Evolutionary conservation across 1,140 invertebrate species (phyloP).

Genomic region (Drosophila mayri): DNA sequence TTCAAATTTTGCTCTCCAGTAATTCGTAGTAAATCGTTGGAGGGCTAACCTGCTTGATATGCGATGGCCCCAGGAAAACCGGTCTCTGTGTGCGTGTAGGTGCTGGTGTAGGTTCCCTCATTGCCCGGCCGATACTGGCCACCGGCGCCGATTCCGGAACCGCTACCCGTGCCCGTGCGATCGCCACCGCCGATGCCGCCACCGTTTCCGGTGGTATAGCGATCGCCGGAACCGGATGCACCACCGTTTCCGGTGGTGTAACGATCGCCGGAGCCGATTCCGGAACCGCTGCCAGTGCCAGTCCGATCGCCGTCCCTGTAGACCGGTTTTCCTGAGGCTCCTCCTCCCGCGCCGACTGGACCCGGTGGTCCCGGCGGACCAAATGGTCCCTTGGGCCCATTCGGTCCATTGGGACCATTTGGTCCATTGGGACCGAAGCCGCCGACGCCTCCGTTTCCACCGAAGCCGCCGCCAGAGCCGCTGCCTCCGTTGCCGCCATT

Average conservation of each 20-base stretch:
- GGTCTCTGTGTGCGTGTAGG: constrained; percentile 61
- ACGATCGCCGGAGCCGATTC: constrained; percentile 44
- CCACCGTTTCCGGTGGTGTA: constrained; percentile 35
- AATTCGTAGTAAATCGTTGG: constrained; percentile 42
- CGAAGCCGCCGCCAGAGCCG: constrained; percentile 49
- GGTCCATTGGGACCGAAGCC: constrained; percentile 55
- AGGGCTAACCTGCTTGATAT: constrained; percentile 80
- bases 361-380: constrained; percentile 72
- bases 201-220: constrained; percentile 39
- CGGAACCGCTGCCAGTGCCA: constrained; percentile 49
- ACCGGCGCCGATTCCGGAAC: constrained; percentile 41
- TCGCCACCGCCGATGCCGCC: constrained; percentile 27
- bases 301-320: constrained; percentile 60
- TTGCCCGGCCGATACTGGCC: constrained; percentile 37
- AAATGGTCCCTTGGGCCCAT: constrained; percentile 64
- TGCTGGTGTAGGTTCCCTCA: constrained; percentile 59
- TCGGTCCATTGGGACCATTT: constrained; percentile 52
- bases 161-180: constrained; percentile 31
- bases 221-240: constrained; percentile 27
- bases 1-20: constrained; percentile 68
- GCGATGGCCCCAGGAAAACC: constrained; percentile 82
- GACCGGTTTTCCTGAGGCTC: constrained; percentile 82
- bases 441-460: constrained; percentile 53
- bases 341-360: constrained; percentile 60
- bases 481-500: constrained; percentile 63